A percentile compares a stretch with the other conserved stretches of the same genome.
phyloP scores from a whole-genome alignment of 2,888 invertebrate genomes.

The Chesias legatella region DNA sequence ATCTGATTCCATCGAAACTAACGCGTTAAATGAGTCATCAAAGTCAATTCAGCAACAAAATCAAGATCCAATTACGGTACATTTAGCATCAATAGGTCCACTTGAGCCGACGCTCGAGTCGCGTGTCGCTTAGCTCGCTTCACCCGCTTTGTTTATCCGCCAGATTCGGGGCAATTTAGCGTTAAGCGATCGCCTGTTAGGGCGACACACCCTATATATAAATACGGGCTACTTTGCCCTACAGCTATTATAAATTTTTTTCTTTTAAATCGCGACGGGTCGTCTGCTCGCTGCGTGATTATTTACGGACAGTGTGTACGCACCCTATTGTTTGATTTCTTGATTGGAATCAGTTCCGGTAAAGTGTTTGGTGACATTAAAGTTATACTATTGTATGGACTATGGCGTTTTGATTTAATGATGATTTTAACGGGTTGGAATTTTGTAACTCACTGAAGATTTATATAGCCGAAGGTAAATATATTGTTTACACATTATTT shows the following conservation, averaged over 20 bases:
- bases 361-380: constrained; percentile 39
- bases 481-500: not conserved
- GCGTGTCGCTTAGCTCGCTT: constrained; percentile 55
- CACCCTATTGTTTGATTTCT: constrained; percentile 44
- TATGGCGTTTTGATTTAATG: constrained; percentile 23
- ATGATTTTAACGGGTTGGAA: constrained; percentile 14
- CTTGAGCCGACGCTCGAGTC: constrained; percentile 47
- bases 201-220: constrained; percentile 50
- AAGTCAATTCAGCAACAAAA: constrained; percentile 47
- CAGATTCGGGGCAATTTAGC: constrained; percentile 69
- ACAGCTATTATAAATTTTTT: constrained; percentile 30
- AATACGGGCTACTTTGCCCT: constrained; percentile 28
- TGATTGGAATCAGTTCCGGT: constrained; percentile 64
- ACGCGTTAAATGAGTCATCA: constrained; percentile 38
- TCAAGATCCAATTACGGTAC: constrained; percentile 73
- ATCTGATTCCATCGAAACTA: constrained; percentile 3
- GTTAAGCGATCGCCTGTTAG: constrained; percentile 61
- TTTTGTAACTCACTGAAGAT: constrained; percentile 5
- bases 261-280: constrained; percentile 61
- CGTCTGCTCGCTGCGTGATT: constrained; percentile 45
- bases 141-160: constrained; percentile 63
- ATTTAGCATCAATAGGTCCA: constrained; percentile 62
- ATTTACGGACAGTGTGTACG: constrained; percentile 55
- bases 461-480: constrained; percentile 13
- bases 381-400: constrained; percentile 27